Evolutionary conservation across 2,888 invertebrate genomes (phyloP), one percentile per base, ranked within the genome.

Genomic region (Leucophora obtusa): DNA sequence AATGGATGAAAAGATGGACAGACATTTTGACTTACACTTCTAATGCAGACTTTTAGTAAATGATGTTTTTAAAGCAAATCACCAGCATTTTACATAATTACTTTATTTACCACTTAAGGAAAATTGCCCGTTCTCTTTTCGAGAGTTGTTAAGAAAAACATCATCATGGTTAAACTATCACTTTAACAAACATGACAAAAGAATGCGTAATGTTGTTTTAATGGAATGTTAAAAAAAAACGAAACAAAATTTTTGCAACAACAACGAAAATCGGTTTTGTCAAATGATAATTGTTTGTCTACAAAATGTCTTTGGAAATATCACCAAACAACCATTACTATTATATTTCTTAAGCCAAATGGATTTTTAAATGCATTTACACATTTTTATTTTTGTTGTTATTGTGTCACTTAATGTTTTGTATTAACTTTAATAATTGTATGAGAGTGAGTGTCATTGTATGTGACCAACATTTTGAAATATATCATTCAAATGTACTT

Each of bases 401-500:
- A 58, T 71, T 65, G 65, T 66, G 65, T 65, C 71, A 66, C 71
- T 76, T 59, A 43, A 70, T 53, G 65, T 70, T 70, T 47, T 65
- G 14, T 15, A 53, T 60, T 38, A 69, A 68, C 71, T 60, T 53
- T n/a, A 60, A 28, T 50, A 71, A 68, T 71, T 62, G 58, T 35
- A 70, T 17, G 38, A 10, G 28, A 50, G 50, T 47, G 65, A 59
- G 76, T 53, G 71, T 71, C 59, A 69, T 79, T 66, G 74, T 76
- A 82, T 77, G 77, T 74, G 79, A 79, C 71, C 53, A 81, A 66
- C 33, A 68, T 76, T 74, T 72, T 17, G 56, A 80, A 72, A 28
- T 63, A 9, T 54, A 65, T 47, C 66, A 72, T 59, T 54, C 35
- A 47, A 43, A 73, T 43, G 38, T 2, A 68, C 47, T 38, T 5